Conservation (phyloP, 37 sponge, comb jelly and placozoan genomes). For the Corticium candelabrum region DNA sequence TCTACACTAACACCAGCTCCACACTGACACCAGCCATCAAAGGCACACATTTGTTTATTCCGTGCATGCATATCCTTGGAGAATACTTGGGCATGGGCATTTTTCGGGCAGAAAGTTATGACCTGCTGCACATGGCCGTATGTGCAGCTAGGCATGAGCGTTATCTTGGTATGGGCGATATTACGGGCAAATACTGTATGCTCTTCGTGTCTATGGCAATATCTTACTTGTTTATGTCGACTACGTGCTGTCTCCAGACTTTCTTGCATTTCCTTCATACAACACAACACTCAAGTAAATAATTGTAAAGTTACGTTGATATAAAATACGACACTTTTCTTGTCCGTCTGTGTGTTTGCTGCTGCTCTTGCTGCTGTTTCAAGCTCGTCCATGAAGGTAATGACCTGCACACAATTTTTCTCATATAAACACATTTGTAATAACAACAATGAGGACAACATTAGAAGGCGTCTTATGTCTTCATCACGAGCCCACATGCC, state of each 20-base stretch:
- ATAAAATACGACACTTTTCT: background rate
- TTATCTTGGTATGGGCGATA: too few species aligned
- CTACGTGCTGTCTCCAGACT: background rate
- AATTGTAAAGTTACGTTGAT: background rate
- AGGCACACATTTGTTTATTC: too few species aligned
- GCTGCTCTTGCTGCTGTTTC: background rate
- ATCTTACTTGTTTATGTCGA: background rate
- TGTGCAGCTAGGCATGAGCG: too few species aligned
- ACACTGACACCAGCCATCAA: too few species aligned
- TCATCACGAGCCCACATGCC: constrained; percentile 51
- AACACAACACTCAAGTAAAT: too few species aligned
- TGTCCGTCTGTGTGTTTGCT: background rate
- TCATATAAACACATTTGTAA: background rate
- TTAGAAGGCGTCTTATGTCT: constrained; percentile 31
- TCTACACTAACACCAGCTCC: too few species aligned
- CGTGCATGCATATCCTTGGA: too few species aligned
- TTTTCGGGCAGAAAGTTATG: too few species aligned
- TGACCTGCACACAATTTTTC: background rate
- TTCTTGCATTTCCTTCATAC: background rate
- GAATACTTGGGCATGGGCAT: too few species aligned
- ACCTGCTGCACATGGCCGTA: too few species aligned
- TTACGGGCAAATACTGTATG: too few species aligned
- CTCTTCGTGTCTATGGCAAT: too few species aligned
- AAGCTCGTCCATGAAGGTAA: background rate
- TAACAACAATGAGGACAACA: background rate